Base-by-base conservation (phyloP, 2,888 invertebrate species). In the Thymelicus acteon region DNA sequence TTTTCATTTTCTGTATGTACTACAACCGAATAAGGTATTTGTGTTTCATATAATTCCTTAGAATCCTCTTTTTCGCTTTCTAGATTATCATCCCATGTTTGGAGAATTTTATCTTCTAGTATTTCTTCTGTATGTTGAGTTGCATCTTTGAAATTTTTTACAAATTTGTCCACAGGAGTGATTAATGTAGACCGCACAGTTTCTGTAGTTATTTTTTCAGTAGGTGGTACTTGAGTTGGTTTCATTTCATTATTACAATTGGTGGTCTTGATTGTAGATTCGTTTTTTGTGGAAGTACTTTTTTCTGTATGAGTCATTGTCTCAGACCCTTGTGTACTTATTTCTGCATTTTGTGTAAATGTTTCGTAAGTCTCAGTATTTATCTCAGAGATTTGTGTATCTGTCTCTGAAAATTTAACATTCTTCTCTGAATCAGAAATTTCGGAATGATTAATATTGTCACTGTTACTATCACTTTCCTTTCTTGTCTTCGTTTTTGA, bases 401-500 rank as follows among this genome's bases (percentile, higher is more conserved):
- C 65, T 19, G 37, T 57, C 8, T 40, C n/a, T n/a, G 19, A n/a
- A 13, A 19, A 12, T 15, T 47, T 2, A 15, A 10, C 31, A 44
- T 24, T 52, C n/a, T 40, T 47, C 13, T 57, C 3, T 0, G 13
- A 13, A 7, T 57, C 37, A 57, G 13, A n/a, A 60, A 7, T 49
- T 6, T 60, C 15, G 5, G 37, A 8, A 62, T 48, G 6, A 24
- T 13, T 31, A 31, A 0, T 61, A 4, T 54, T n/a, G 19, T 57
- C 58, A n/a, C 10, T 7, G 7, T n/a, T 58, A 39, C 7, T 60
- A 15, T 4, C 60, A 37, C 15, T 54, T 47, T 61, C 52, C n/a
- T 60, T 60, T 48, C 62, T 63, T 39, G 65, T 73, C 52, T 61
- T 68, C 57, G 72, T 67, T 74, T 58, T 60, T 31, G 52, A 57